Evolutionary conservation across 2,888 invertebrate genomes (phyloP).

Genomic region (Masnerella sp.): DNA sequence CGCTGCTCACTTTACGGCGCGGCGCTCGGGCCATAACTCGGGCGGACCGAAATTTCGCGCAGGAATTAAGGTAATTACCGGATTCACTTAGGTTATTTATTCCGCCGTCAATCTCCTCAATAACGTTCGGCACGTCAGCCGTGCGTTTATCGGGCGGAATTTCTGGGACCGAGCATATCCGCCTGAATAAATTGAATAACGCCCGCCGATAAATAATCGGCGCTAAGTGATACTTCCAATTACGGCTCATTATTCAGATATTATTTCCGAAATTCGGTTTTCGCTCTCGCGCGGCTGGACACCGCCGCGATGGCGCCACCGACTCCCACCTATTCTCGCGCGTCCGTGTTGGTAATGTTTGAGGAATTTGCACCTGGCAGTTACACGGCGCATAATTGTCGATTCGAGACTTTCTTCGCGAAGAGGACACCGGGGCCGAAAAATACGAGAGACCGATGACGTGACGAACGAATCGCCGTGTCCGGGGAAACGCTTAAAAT

Average conservation of each 20-base stretch:
- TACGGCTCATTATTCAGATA: slow-evolving; percentile 14
- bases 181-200: slow-evolving; percentile 6
- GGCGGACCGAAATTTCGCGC: slow-evolving; percentile 1
- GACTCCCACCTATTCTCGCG: slow-evolving; percentile 68
- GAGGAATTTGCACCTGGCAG: slow-evolving; percentile 72
- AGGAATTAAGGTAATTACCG: slow-evolving; percentile 34
- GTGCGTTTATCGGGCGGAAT: slow-evolving; percentile 20
- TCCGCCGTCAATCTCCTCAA: slow-evolving; percentile 18
- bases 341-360: slow-evolving; percentile 64
- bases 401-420: slow-evolving; percentile 41
- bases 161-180: slow-evolving; percentile 4
- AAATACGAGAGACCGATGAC: slow-evolving; percentile 30
- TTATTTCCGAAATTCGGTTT: slow-evolving; percentile 26
- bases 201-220: slow-evolving; percentile 12
- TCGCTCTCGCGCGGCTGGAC: slow-evolving; percentile 66
- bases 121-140: slow-evolving; percentile 25
- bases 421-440: slow-evolving; percentile 11
- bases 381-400: slow-evolving; percentile 48
- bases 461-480: slow-evolving; percentile 28
- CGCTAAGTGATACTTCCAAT: slow-evolving; percentile 10
- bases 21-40: slow-evolving; percentile 2
- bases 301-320: slow-evolving; percentile 73
- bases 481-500: no score
- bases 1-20: background rate
- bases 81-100: slow-evolving; percentile 33